phyloP scores from a whole-genome alignment of 2,888 invertebrate species.

The Tetanocera ferruginea region DNA sequence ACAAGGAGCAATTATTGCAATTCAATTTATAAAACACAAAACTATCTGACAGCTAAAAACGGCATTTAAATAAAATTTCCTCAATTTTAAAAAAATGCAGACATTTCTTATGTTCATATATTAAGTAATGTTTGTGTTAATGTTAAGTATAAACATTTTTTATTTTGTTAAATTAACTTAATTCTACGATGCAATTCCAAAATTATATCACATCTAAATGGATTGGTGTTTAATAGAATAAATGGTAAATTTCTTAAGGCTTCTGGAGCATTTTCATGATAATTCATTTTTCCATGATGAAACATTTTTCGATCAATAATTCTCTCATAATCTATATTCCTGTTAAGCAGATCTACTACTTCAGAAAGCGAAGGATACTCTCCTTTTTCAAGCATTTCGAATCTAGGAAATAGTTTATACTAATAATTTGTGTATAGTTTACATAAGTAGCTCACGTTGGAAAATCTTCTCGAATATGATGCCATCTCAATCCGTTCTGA shows the following conservation, averaged over 20 bases:
- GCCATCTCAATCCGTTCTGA: conserved; percentile 53
- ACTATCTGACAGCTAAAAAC: too few relatives aligned
- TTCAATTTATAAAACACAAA: too few relatives aligned
- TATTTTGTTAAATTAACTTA: conserved; percentile 5
- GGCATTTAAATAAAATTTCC: too few relatives aligned
- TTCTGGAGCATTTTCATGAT: conserved; percentile 47
- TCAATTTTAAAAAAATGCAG: too few relatives aligned
- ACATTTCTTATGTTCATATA: too few relatives aligned
- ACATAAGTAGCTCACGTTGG: conserved; percentile 54
- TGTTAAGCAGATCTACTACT: conserved; percentile 50
- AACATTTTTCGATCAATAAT: conserved; percentile 47
- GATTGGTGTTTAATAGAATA: conserved; percentile 53
- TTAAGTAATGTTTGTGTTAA: too few relatives aligned
- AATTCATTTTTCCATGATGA: conserved; percentile 47
- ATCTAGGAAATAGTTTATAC: conserved; percentile 45
- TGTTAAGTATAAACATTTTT: neutral
- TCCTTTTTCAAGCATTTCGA: conserved; percentile 60
- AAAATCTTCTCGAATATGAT: conserved; percentile 56
- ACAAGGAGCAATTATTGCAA: too few relatives aligned
- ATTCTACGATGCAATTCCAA: conserved; percentile 44
- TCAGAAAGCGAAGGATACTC: conserved; percentile 59
- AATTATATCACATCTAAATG: conserved; percentile 55
- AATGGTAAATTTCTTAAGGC: conserved; percentile 48
- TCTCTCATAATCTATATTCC: conserved; percentile 58
- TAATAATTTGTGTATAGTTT: neutral